Base-by-base conservation (phyloP, 2,888 invertebrate genomes). In the Drosophila multiciliata region DNA sequence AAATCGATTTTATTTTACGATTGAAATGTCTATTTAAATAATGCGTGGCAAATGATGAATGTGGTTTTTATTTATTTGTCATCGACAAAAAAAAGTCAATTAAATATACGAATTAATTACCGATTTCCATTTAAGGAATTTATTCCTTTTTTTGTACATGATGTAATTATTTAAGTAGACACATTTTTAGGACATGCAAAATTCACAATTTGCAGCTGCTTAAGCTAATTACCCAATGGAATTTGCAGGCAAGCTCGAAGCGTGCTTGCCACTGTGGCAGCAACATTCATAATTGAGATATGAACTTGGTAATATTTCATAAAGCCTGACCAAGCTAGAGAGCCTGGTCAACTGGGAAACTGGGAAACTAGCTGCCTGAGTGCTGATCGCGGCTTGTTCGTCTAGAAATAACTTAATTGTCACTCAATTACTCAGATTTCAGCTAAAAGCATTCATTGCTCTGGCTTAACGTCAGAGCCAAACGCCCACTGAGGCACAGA, bases 391-490 rank as follows among this genome's bases (percentile, higher is more conserved):
- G 72, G 78, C 84, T 87, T 82, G 87, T 86, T 88, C 83, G 89
- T 87, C 83, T 85, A 80, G 90, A 89, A 92, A 91, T 90, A 92
- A 90, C 91, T 91, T 91, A 91, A 91, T 91, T 91, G 91, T 92
- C 92, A 92, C 91, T 91, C 91, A 91, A 92, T 91, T 91, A 91
- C 91, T 91, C 91, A 91, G 91, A 90, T 91, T 91, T 91, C 91
- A 91, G 87, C 87, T 89, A 83, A 86, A 89, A 89, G 89, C 88
- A 84, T 84, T 90, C 83, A 82, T 85, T 84, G 82, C 80, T 81
- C 87, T 82, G 82, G 80, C 76, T 80, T 80, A 82, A 77, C 82
- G 85, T 87, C 82, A 84, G 71, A 53, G 49, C 63, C 60, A 57
- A 70, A 57, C 72, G 71, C 68, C 71, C 60, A 73, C 53, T 29